Evolutionary conservation across 2,113 vertebrate genomes (phyloP).

Genomic region (Delphinapterus leucas): DNA sequence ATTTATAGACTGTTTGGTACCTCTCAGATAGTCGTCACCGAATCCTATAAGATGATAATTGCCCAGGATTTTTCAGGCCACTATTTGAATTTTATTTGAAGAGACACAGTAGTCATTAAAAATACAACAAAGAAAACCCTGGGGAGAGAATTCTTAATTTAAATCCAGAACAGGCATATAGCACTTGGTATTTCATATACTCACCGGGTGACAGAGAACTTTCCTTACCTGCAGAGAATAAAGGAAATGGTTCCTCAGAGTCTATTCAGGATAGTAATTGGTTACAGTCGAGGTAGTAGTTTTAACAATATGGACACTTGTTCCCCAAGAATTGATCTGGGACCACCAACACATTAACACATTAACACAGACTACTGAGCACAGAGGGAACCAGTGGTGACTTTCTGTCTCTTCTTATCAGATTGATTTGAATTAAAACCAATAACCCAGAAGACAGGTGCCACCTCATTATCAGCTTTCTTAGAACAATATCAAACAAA

Average conservation of each 20-base stretch:
- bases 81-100: conserved; percentile 22
- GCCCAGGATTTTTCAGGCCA: not conserved
- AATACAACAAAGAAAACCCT: conserved; percentile 6
- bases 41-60: not conserved
- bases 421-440: conserved; percentile 25
- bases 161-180: not conserved
- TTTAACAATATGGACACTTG: conserved; percentile 46
- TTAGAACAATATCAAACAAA: conserved; percentile 51
- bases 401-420: conserved; percentile 36
- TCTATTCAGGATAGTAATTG: not conserved
- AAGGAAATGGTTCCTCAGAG: not conserved
- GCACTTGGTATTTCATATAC: not conserved
- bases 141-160: not conserved
- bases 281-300: not conserved
- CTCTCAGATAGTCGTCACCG: not conserved
- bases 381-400: not conserved
- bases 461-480: conserved; percentile 30
- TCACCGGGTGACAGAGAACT: not conserved
- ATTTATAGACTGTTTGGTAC: not conserved
- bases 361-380: conserved; percentile 34
- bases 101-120: not conserved
- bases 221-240: not conserved
- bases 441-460: not conserved
- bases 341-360: not conserved
- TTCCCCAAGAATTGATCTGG: conserved; percentile 19